A percentile compares a stretch with the other conserved stretches of the same genome.
Evolutionary conservation across 2,113 vertebrate genomes (phyloP).

Genomic region (Hoplias malabaricus): DNA sequence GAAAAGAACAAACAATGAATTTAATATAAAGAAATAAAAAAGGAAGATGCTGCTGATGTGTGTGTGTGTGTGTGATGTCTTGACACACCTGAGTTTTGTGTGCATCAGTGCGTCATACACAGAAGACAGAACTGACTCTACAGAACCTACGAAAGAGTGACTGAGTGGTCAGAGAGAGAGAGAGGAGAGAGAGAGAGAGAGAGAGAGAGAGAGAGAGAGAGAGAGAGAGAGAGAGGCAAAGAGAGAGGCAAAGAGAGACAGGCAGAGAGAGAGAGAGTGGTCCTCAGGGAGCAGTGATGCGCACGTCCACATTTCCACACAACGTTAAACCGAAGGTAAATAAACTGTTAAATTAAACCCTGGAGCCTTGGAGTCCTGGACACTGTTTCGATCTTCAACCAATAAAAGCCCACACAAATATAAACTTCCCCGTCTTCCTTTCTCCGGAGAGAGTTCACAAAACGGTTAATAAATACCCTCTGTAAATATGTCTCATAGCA

Average conservation of each 20-base stretch:
- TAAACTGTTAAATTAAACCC: neutral
- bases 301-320: conserved; percentile 12
- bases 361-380: neutral
- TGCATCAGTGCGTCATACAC: too few species aligned
- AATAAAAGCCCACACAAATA: neutral
- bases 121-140: too few species aligned
- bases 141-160: neutral
- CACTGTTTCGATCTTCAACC: conserved; percentile 8
- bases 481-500: neutral
- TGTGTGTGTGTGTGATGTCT: too few species aligned
- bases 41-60: too few species aligned
- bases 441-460: conserved; percentile 7
- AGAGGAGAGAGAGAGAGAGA: too few species aligned
- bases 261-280: neutral
- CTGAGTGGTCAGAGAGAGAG: neutral
- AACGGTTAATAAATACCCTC: conserved; percentile 8
- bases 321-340: neutral
- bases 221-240: neutral
- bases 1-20: too few species aligned
- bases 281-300: neutral
- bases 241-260: neutral
- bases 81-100: too few species aligned
- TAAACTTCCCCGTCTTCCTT: conserved; percentile 20
- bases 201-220: neutral
- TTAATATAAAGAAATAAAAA: too few species aligned